These are phyloP conservation scores for Empis livida DNA, from an alignment of 2,888 invertebrate species.

Conservation along the genomic window DNA sequence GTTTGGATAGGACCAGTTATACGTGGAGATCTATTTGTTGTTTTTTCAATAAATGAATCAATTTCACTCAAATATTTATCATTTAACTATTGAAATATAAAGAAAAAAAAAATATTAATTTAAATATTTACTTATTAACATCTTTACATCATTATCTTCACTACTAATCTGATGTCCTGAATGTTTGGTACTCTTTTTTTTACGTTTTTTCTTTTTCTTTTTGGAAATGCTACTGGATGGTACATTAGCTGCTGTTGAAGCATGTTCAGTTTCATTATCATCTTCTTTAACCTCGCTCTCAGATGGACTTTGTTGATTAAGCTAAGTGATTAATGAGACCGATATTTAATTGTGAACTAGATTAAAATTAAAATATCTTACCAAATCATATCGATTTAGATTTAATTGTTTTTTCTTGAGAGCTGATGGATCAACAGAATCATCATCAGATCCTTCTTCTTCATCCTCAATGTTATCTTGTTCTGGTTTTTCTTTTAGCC, in stretches of 20 bases:
- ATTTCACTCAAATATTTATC: constrained; percentile 29
- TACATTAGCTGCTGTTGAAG: constrained; percentile 40
- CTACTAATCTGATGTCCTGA: constrained; percentile 42
- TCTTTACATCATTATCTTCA: constrained; percentile 47
- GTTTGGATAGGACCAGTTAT: constrained; percentile 19
- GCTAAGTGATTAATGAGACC: constrained; percentile 33
- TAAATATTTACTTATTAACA: neutral
- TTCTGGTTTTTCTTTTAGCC: neutral
- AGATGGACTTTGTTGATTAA: constrained; percentile 52
- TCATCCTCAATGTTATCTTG: constrained; percentile 42
- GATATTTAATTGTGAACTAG: neutral
- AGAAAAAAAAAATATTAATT: neutral
- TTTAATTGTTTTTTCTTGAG: constrained; percentile 46
- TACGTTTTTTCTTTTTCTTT: constrained; percentile 50
- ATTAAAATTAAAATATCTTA: constrained; percentile 28
- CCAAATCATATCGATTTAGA: constrained; percentile 58
- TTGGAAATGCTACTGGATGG: constrained; percentile 36
- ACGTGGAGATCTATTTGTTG: constrained; percentile 12
- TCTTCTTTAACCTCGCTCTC: constrained; percentile 59
- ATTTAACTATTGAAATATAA: constrained; percentile 15
- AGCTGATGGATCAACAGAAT: constrained; percentile 42
- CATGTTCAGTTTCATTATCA: constrained; percentile 48
- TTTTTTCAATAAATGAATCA: constrained; percentile 27
- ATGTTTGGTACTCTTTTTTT: constrained; percentile 46
- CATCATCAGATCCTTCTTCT: constrained; percentile 31